These are phyloP conservation scores for Wasmannia auropunctata DNA, from an alignment of 1,140 invertebrate genomes.

Conservation along the genomic window DNA sequence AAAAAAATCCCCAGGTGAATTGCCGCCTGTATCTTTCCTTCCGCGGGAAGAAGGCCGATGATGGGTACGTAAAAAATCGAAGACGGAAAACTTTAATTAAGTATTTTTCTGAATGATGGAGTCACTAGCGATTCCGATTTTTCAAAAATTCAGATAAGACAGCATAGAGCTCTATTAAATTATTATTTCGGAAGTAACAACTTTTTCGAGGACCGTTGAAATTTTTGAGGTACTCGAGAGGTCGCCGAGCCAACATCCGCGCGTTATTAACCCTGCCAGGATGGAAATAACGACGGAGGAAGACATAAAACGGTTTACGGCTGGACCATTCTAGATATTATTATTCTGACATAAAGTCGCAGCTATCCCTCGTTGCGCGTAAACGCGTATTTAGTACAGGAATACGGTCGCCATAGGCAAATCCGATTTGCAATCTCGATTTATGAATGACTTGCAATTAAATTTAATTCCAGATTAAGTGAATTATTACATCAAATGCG, in stretches of 20 bases:
- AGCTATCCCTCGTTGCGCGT: not conserved
- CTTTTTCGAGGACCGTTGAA: not conserved
- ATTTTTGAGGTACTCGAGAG: not conserved
- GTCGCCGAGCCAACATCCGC: not conserved
- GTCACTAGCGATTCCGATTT: not conserved
- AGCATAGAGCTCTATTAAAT: not conserved
- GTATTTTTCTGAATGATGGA: not conserved
- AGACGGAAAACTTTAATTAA: not conserved
- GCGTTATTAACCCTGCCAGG: slow-evolving; percentile 54
- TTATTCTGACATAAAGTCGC: slow-evolving; percentile 54
- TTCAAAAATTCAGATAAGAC: not conserved
- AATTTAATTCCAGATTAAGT: slow-evolving; percentile 24
- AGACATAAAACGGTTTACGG: slow-evolving; percentile 47
- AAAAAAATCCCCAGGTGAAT: slow-evolving; percentile 11
- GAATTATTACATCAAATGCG: slow-evolving; percentile 14
- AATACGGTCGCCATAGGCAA: not conserved
- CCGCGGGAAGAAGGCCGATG: not conserved
- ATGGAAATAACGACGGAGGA: slow-evolving; percentile 18
- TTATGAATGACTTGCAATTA: not conserved
- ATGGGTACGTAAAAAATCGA: not conserved
- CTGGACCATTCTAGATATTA: slow-evolving; percentile 37
- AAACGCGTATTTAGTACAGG: slow-evolving; percentile 17
- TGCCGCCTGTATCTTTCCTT: not conserved
- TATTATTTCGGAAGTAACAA: not conserved
- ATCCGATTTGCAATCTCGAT: slow-evolving; percentile 32